phyloP scores from a whole-genome alignment of 2,113 vertebrate genomes.

The Desmodus rotundus region DNA sequence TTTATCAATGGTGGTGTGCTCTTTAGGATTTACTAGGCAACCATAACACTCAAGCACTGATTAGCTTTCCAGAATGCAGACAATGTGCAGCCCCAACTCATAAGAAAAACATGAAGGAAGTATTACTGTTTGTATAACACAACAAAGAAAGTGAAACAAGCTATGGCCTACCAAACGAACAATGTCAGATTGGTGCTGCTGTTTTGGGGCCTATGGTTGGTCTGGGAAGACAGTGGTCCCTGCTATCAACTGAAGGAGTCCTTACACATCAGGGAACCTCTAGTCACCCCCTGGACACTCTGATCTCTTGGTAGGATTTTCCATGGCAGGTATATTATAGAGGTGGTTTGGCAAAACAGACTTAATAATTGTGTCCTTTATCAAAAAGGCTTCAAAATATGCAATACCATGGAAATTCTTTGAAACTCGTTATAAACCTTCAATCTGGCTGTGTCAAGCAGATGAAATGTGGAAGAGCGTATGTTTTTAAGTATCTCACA shows the following conservation, averaged over 20 bases:
- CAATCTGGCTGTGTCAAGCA: slow-evolving; percentile 41
- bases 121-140: not conserved
- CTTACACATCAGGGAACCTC: not conserved
- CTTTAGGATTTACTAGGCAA: not conserved
- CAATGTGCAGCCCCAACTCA: not conserved
- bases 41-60: not conserved
- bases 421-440: slow-evolving; percentile 52
- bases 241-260: not conserved
- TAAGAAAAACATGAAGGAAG: not conserved
- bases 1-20: not conserved
- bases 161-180: not conserved
- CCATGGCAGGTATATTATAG: not conserved
- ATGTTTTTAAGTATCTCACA: slow-evolving; percentile 66
- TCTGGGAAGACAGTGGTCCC: not conserved
- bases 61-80: not conserved
- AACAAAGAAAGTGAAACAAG: not conserved
- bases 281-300: not conserved
- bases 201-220: not conserved
- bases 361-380: slow-evolving; percentile 29
- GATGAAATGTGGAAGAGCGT: slow-evolving; percentile 57
- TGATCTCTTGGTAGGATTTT: not conserved
- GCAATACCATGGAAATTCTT: slow-evolving; percentile 39
- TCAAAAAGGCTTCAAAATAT: slow-evolving; percentile 35
- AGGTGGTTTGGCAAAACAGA: not conserved
- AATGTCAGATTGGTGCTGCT: not conserved